Percentiles rank a stretch among this genome's conserved stretches.
phyloP scores from a whole-genome alignment of 2,113 vertebrate species.

The Hydrolagus affinis region DNA sequence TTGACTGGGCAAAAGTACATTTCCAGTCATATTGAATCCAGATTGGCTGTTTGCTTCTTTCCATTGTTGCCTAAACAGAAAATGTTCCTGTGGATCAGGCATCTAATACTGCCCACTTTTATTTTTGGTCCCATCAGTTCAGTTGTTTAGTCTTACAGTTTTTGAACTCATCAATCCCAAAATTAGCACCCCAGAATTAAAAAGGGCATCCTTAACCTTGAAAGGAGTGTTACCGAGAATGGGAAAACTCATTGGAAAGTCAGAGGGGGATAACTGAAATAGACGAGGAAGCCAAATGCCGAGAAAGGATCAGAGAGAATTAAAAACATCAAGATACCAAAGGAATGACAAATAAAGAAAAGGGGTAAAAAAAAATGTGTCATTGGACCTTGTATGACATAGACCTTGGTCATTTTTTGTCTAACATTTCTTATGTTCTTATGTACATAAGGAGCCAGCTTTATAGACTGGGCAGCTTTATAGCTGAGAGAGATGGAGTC shows the following conservation, averaged over 20 bases:
- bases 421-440: too few species aligned
- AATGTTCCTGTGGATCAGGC: not conserved
- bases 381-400: constrained; percentile 13
- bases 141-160: not conserved
- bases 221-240: not conserved
- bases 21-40: not conserved
- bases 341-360: not conserved
- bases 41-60: not conserved
- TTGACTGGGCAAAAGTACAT: not conserved
- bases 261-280: too few species aligned
- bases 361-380: not conserved
- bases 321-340: not conserved
- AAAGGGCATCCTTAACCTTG: not conserved
- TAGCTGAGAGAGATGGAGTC: constrained; percentile 14
- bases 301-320: too few species aligned
- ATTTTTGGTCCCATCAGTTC: not conserved
- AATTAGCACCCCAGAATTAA: not conserved
- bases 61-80: not conserved
- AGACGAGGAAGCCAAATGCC: too few species aligned
- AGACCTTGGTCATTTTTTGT: too few species aligned
- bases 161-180: not conserved
- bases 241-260: too few species aligned
- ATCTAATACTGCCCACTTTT: not conserved
- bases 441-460: constrained; percentile 22
- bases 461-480: constrained; percentile 11